These are phyloP conservation scores for Propithecus deckenii DNA, from an alignment of 2,797 vertebrate species.

Conservation along the genomic window DNA sequence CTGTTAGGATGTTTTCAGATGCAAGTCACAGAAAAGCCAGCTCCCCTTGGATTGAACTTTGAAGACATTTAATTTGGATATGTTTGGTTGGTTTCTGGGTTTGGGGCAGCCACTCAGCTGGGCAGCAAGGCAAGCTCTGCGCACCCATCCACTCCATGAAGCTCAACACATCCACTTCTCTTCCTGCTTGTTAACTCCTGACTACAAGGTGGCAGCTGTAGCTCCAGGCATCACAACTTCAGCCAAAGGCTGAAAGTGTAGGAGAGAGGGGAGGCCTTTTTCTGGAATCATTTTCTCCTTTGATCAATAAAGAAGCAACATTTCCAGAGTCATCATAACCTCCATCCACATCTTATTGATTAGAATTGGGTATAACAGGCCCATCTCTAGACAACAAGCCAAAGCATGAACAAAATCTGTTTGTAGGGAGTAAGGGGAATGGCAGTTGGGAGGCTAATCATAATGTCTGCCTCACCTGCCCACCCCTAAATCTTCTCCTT, in stretches of 20 bases:
- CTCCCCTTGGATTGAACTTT: too few relatives aligned
- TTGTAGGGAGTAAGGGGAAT: too few relatives aligned
- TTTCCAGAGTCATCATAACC: not conserved
- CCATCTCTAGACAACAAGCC: not conserved
- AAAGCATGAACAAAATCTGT: not conserved
- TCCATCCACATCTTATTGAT: not conserved
- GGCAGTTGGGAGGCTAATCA: too few relatives aligned
- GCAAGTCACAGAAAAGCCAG: not conserved
- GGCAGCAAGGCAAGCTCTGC: not conserved
- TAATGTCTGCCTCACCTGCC: too few relatives aligned
- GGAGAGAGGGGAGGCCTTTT: not conserved
- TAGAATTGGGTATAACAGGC: not conserved
- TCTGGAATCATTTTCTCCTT: not conserved
- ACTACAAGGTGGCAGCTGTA: not conserved
- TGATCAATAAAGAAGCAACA: too few relatives aligned
- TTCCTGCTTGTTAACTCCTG: fast-evolving
- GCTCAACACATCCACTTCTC: not conserved
- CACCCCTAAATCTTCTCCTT: not conserved
- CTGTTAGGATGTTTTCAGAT: not conserved
- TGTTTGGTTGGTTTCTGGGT: not conserved
- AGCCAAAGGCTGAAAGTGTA: not conserved
- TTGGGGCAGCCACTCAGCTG: not conserved
- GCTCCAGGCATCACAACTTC: not conserved
- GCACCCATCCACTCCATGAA: not conserved
- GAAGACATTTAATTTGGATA: not conserved